phyloP scores from a whole-genome alignment of 2,888 invertebrate species.

The Torymus tubicola region DNA sequence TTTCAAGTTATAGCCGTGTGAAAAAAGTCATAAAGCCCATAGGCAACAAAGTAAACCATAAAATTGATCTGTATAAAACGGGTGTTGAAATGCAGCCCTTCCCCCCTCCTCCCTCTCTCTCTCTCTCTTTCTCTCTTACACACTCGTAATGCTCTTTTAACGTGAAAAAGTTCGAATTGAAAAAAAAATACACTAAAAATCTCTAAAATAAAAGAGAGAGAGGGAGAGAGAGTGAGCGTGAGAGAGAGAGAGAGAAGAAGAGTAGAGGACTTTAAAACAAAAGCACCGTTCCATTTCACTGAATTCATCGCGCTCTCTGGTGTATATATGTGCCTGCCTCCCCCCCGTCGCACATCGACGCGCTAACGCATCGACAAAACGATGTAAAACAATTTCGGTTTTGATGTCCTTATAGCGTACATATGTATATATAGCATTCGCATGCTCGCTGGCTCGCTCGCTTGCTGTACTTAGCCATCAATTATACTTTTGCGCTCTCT shows the following conservation, averaged over 20 bases:
- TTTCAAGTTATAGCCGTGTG: conserved; percentile 22
- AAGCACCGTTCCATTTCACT: conserved; percentile 39
- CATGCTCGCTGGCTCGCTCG: not conserved
- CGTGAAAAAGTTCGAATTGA: conserved; percentile 32
- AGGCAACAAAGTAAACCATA: conserved; percentile 36
- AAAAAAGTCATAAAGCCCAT: conserved; percentile 43
- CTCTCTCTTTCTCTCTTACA: too few relatives aligned
- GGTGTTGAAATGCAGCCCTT: conserved; percentile 25
- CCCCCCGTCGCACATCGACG: too few relatives aligned
- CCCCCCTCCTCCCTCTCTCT: too few relatives aligned
- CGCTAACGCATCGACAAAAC: conserved; percentile 12
- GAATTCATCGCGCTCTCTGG: conserved; percentile 20
- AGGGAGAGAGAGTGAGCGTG: too few relatives aligned
- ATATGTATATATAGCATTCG: too few relatives aligned
- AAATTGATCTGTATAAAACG: conserved; percentile 49
- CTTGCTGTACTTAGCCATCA: not conserved
- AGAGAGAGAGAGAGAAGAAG: conserved; percentile 20
- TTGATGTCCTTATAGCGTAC: conserved; percentile 24
- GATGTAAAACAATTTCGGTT: conserved; percentile 34
- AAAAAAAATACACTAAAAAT: conserved; percentile 42
- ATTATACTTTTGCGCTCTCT: not conserved
- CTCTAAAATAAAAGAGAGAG: conserved; percentile 1
- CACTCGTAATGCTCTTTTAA: conserved; percentile 33
- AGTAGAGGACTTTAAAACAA: conserved; percentile 28
- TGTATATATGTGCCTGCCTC: too few relatives aligned